Percentiles rank a stretch among this genome's conserved stretches.
These are phyloP conservation scores for Chionoecetes opilio DNA, from an alignment of 1,140 invertebrate species.

Conservation along the genomic window DNA sequence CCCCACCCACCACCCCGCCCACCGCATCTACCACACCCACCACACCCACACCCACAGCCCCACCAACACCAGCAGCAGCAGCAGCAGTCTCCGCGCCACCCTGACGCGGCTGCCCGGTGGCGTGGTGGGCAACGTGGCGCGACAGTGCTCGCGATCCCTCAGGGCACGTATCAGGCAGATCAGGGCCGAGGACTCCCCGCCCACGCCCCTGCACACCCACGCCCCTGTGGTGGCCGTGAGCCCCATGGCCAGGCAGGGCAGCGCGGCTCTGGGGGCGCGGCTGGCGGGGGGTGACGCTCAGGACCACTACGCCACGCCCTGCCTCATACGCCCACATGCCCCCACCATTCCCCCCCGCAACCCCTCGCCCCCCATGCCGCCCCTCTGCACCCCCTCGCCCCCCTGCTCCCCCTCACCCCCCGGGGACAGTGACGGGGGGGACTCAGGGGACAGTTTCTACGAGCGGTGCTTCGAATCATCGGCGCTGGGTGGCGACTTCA, in stretches of 20 bases:
- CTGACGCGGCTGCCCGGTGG: neutral
- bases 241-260: constrained; percentile 84
- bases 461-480: constrained; percentile 91
- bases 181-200: constrained; percentile 71
- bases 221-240: constrained; percentile 73
- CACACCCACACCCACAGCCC: neutral
- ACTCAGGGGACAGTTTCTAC: constrained; percentile 88
- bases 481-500: constrained; percentile 87
- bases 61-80: neutral
- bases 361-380: constrained; percentile 82
- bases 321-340: constrained; percentile 35
- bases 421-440: constrained; percentile 81
- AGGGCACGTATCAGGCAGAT: constrained; percentile 83
- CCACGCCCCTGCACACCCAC: constrained; percentile 52
- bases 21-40: neutral
- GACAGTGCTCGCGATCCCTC: constrained; percentile 83
- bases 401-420: neutral
- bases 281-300: constrained; percentile 86
- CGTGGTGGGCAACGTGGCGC: constrained; percentile 82
- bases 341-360: constrained; percentile 84
- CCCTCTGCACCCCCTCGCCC: neutral
- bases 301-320: too few species aligned
- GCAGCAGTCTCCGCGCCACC: neutral
- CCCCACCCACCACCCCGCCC: neutral
- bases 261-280: constrained; percentile 91